A percentile compares a stretch with the other conserved stretches of the same genome.
These are phyloP conservation scores for Mythimna lalbum DNA, from an alignment of 2,888 invertebrate genomes.

Conservation along the genomic window DNA sequence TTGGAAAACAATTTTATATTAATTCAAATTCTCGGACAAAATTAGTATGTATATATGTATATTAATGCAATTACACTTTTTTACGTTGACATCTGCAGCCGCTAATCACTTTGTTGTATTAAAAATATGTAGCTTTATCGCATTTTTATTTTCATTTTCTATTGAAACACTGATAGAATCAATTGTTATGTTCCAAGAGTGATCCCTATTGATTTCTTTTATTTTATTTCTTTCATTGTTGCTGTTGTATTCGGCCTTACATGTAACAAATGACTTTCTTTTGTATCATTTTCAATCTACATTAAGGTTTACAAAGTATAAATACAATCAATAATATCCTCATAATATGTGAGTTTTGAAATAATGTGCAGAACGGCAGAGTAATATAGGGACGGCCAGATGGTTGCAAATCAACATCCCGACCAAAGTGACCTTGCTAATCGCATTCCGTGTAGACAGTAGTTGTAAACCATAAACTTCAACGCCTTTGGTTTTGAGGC, in stretches of 20 bases:
- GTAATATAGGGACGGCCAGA: too few species aligned
- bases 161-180: neutral
- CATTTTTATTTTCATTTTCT: neutral
- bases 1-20: neutral
- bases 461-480: too few species aligned
- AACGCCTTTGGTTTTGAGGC: too few species aligned
- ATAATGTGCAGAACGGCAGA: neutral
- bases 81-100: neutral
- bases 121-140: neutral
- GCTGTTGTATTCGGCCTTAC: neutral
- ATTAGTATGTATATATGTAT: neutral
- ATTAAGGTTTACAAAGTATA: neutral
- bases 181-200: neutral
- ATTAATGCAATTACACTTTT: too few species aligned
- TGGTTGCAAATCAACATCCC: too few species aligned
- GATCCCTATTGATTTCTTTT: neutral
- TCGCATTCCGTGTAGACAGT: too few species aligned
- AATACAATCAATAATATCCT: neutral
- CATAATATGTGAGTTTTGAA: neutral
- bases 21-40: neutral
- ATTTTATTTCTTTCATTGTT: neutral
- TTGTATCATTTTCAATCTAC: neutral
- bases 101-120: neutral
- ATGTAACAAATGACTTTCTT: neutral
- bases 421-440: too few species aligned